Conservation (phyloP, 1,140 invertebrate genomes). For the Sycobia sp. region DNA sequence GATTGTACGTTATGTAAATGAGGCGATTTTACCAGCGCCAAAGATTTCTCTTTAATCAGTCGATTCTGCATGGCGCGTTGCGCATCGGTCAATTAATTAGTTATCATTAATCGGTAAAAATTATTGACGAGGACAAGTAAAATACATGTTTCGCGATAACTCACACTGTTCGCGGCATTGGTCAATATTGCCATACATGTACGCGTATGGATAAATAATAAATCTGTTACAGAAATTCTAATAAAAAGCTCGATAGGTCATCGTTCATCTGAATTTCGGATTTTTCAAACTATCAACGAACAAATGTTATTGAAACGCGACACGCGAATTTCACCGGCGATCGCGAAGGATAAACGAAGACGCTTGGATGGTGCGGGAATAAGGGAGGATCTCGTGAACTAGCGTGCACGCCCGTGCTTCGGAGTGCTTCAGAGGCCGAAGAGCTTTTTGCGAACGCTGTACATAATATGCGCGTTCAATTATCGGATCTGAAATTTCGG, state of each 20-base stretch:
- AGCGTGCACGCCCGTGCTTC: no score
- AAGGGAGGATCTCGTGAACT: no score
- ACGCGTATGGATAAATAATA: not conserved
- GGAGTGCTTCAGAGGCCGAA: no score
- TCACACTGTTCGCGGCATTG: no score
- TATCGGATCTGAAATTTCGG: not conserved
- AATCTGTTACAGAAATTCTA: no score
- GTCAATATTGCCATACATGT: no score
- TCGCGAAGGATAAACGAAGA: no score
- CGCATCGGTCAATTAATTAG: constrained; percentile 42
- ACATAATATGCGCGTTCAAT: constrained; percentile 10
- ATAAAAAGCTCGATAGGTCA: no score
- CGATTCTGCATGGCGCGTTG: constrained; percentile 33
- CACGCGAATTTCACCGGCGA: not conserved
- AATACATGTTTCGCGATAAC: no score
- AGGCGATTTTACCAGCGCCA: constrained; percentile 60
- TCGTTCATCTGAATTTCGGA: no score
- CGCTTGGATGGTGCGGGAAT: no score
- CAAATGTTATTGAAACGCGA: not conserved
- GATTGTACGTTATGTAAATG: constrained; percentile 62
- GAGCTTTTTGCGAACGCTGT: constrained; percentile 13
- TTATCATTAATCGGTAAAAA: constrained; percentile 41
- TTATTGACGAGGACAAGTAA: not conserved
- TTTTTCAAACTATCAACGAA: no score
- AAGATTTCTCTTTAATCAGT: constrained; percentile 55